Percentiles rank a stretch among this genome's conserved stretches.
Evolutionary conservation across 2,888 invertebrate species (phyloP).

Genomic region (Sminthurinus aureus): DNA sequence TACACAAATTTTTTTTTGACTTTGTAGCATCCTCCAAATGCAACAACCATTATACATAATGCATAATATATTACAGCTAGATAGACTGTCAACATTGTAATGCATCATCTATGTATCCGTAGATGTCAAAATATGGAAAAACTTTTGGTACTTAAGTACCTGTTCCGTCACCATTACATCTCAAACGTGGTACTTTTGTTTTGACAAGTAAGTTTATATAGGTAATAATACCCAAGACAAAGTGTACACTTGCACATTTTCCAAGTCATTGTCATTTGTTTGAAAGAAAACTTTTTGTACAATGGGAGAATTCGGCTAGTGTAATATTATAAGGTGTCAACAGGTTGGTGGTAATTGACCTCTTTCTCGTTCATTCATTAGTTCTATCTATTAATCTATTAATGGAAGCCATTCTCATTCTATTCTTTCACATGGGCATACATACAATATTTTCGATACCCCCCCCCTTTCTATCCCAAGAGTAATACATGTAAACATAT

Average conservation of each 20-base stretch:
- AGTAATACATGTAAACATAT: too few species aligned
- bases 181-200: too few species aligned
- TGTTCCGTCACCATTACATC: too few species aligned
- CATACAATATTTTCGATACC: background rate
- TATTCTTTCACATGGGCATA: background rate
- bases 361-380: background rate
- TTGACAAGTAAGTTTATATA: constrained; percentile 1
- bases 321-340: background rate
- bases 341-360: constrained; percentile 12
- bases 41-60: too few species aligned
- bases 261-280: too few species aligned
- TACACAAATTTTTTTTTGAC: constrained; percentile 10
- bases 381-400: constrained; percentile 1
- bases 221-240: too few species aligned
- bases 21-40: background rate
- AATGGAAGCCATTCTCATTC: constrained; percentile 6
- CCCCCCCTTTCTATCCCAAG: too few species aligned
- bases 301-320: too few species aligned
- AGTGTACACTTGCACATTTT: too few species aligned
- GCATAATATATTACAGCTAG: background rate
- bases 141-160: too few species aligned
- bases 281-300: too few species aligned
- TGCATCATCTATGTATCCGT: background rate
- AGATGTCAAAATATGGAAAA: too few species aligned
- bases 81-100: background rate